Evolutionary conservation across 2,113 vertebrate species (phyloP), one percentile per base, ranked within the genome.

Genomic region (Tragelaphus buxtoni): DNA sequence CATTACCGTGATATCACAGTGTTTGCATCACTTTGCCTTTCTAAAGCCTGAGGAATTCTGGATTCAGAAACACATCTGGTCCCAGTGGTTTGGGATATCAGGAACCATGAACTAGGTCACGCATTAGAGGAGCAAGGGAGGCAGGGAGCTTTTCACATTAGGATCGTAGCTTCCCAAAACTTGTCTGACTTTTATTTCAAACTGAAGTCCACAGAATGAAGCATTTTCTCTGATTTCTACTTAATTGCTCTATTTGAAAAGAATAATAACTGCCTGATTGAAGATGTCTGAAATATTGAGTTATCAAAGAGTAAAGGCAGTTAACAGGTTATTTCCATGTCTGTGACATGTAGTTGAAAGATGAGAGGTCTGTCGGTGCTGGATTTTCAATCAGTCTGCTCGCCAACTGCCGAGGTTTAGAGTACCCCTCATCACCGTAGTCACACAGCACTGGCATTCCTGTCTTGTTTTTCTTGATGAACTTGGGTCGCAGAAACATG

Each of bases 171-270:
- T 45, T 84, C 89, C 22, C 55, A 47, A 90, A 90, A 56, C 30
- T n/a, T 45, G 12, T 74, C 94, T 55, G 42, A 47, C 81, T 93
- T 83, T 49, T 51, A 61, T 77, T 86, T 85, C 45, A 45, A 51
- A 26, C 77, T 22, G 35, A 90, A 69, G 39, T 42, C 96, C 55
- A 91, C 84, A 85, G 32, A 98, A 95, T 96, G 96, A 98, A 96
- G 97, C 56, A 30, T 97, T 97, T 96, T 72, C 96, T 98, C 97
- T 97, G 39, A 47, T 89, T 79, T 90, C 85, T 93, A 95, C 74
- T 93, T 92, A 97, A n/a, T 1, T 2, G 93, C 60, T 97, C 72
- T 97, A 97, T 94, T 97, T 88, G 89, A 95, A 98, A 95, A 42
- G 81, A 80, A 92, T 91, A 97, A 92, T 96, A 96, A 95, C 94